phyloP scores from a whole-genome alignment of 2,113 vertebrate genomes.

The Aphelocoma coerulescens region DNA sequence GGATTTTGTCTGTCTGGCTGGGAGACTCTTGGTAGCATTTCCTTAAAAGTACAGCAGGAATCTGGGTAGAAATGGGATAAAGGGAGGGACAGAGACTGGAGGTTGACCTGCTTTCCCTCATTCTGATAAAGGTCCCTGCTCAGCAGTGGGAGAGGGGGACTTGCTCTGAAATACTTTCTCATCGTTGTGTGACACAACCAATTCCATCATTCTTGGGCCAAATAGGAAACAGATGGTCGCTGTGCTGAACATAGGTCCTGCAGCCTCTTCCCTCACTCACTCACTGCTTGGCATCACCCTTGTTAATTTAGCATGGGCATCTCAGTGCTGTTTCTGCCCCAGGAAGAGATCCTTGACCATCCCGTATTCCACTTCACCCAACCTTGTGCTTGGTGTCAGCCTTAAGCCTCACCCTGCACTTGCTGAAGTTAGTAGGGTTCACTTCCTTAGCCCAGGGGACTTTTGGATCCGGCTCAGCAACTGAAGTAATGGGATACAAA shows the following conservation, averaged over 20 bases:
- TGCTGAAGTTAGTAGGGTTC: not conserved
- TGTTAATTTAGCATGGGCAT: not conserved
- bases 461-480: not conserved
- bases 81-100: not conserved
- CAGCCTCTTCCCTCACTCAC: not conserved
- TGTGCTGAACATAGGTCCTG: not conserved
- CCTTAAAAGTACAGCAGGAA: constrained; percentile 53
- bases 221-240: constrained; percentile 38
- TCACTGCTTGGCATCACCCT: not conserved
- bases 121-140: constrained; percentile 1
- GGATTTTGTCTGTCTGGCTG: constrained; percentile 6
- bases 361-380: not conserved
- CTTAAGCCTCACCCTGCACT: not conserved
- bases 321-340: not conserved
- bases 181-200: not conserved
- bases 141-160: not conserved
- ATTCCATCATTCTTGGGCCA: not conserved
- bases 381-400: not conserved
- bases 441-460: not conserved
- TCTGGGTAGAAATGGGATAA: not conserved
- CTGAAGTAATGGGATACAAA: not conserved
- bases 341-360: not conserved
- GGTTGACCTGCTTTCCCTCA: not conserved
- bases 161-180: not conserved
- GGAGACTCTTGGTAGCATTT: constrained; percentile 13